phyloP scores from a whole-genome alignment of 2,888 invertebrate species.

The Cheilosia variabilis region DNA sequence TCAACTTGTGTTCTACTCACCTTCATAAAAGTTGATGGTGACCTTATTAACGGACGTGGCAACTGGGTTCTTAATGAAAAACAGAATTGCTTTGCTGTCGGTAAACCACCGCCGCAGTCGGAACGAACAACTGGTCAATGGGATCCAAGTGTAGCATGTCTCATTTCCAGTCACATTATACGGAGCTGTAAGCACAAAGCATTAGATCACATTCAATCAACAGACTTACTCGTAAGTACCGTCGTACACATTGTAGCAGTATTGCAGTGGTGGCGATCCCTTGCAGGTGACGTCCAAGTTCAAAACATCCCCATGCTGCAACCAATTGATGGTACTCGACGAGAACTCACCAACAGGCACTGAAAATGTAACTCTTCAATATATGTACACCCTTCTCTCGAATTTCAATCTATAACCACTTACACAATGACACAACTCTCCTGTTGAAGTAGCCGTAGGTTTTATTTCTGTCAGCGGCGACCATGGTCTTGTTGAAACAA shows the following conservation, averaged over 20 bases:
- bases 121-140: slow-evolving; percentile 86
- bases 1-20: slow-evolving; percentile 83
- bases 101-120: slow-evolving; percentile 88
- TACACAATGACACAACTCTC: slow-evolving; percentile 88
- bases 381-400: background rate
- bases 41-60: slow-evolving; percentile 88
- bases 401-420: slow-evolving; percentile 74
- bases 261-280: slow-evolving; percentile 89
- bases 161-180: slow-evolving; percentile 91
- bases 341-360: slow-evolving; percentile 89
- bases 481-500: slow-evolving; percentile 86
- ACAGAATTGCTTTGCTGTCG: slow-evolving; percentile 90
- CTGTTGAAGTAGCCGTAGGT: slow-evolving; percentile 90
- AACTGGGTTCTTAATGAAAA: slow-evolving; percentile 91
- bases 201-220: background rate
- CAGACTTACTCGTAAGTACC: slow-evolving; percentile 83
- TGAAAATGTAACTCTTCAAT: slow-evolving; percentile 81
- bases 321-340: slow-evolving; percentile 91
- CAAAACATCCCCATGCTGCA: slow-evolving; percentile 91
- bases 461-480: slow-evolving; percentile 87
- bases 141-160: slow-evolving; percentile 85
- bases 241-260: slow-evolving; percentile 87
- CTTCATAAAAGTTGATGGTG: slow-evolving; percentile 93
- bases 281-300: slow-evolving; percentile 89
- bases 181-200: slow-evolving; percentile 78